Conservation (phyloP, 2,113 vertebrate genomes). For the Perca flavescens region DNA sequence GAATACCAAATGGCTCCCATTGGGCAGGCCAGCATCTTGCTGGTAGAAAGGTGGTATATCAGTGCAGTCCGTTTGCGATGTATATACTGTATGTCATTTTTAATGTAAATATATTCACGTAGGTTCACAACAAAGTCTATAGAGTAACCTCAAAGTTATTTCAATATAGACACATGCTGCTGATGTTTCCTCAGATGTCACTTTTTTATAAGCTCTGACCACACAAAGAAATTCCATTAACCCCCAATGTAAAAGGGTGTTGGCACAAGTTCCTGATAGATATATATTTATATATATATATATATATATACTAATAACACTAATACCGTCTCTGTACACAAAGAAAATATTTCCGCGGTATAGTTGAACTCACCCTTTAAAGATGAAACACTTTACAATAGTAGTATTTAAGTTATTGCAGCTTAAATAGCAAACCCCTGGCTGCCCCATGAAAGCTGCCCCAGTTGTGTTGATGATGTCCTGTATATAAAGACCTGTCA, state of each 20-base stretch:
- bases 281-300: too few relatives aligned
- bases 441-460: not conserved
- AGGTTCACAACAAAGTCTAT: not conserved
- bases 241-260: too few relatives aligned
- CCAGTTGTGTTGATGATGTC: not conserved
- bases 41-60: not conserved
- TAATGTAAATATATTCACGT: not conserved
- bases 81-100: not conserved
- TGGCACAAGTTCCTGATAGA: not conserved
- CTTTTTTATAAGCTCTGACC: too few relatives aligned
- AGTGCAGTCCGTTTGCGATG: not conserved
- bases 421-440: not conserved
- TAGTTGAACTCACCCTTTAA: not conserved
- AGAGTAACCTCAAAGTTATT: not conserved
- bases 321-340: too few relatives aligned
- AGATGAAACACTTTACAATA: not conserved
- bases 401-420: not conserved
- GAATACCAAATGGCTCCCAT: not conserved
- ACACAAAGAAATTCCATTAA: not conserved
- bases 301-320: too few relatives aligned
- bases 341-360: not conserved
- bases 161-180: not conserved
- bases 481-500: slow-evolving; percentile 13
- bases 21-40: not conserved
- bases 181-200: too few relatives aligned